Evolutionary conservation across 2,888 invertebrate species (phyloP), one percentile per base, ranked within the genome.

Genomic region (Tuta absoluta): DNA sequence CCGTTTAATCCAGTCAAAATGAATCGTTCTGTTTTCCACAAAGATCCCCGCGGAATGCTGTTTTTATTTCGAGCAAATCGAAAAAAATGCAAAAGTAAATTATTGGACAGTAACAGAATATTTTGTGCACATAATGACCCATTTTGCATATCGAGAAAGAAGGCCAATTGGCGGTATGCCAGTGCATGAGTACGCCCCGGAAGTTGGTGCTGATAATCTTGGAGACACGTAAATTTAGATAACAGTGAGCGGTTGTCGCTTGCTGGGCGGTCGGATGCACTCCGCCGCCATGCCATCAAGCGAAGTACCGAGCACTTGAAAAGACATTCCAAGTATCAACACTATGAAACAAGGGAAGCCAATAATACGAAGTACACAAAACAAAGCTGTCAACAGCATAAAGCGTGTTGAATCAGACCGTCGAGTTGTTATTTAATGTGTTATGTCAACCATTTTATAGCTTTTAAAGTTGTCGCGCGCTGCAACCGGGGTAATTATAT

Each of bases 81-180:
- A 64, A 75, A 78, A 80, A 79, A 80, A 79, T 76, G 77, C 73
- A 71, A 63, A 59, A 67, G 76, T 78, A 75, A 83, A 75, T 80
- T 84, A 85, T 79, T 74, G 67, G 66, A 66, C 70, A 63, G 70
- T 69, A 75, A 76, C 74, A 74, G 76, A 79, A 77, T 84, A 84
- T 84, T 83, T 80, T 75, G 79, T 78, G 80, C 73, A 79, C 81
- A 85, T 82, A 82, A 81, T 75, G 78, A 76, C 73, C 69, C 72
- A 73, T 74, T 78, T 76, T 72, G 73, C 75, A 75, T 76, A 76
- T 76, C 62, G 71, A 33, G 68, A 78, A 81, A 79, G 80, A 79
- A 78, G 80, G 88, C 86, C 87, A 85, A 77, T 81, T 89, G 89
- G 89, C 84, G 45, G 48, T 23, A 37, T 33, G 80, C 89, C 89